phyloP scores from a whole-genome alignment of 1,140 invertebrate species.

The Brachionus rotundiformis region DNA sequence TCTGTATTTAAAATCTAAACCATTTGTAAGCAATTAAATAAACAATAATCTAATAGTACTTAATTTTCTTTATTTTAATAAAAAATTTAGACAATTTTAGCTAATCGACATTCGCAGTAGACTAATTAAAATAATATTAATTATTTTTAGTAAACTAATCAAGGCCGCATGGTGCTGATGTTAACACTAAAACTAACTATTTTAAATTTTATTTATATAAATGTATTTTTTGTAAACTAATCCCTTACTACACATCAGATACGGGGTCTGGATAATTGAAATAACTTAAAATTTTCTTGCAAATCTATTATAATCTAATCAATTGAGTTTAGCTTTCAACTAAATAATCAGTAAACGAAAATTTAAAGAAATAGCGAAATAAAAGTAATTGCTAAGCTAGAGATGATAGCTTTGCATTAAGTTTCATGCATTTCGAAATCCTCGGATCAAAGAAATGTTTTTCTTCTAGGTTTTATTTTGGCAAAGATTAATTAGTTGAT shows the following conservation, averaged over 20 bases:
- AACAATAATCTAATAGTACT: not conserved
- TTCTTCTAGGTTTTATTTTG: conserved; percentile 31
- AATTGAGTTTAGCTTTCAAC: conserved; percentile 9
- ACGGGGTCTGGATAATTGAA: conserved; percentile 36
- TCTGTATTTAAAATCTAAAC: not conserved
- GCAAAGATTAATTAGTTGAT: conserved; percentile 36
- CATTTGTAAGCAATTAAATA: not conserved
- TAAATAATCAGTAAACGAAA: conserved; percentile 42
- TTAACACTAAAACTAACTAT: not conserved
- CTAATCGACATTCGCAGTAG: not conserved
- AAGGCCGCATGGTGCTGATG: not conserved
- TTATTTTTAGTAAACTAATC: not conserved
- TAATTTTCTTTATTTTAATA: not conserved
- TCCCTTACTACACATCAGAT: not conserved
- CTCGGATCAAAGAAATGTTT: conserved; percentile 40
- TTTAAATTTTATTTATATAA: conserved; percentile 27
- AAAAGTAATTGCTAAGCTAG: not conserved
- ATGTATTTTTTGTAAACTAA: conserved; percentile 17
- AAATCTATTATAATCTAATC: conserved; percentile 44
- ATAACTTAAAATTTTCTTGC: conserved; percentile 27
- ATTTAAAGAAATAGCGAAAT: not conserved
- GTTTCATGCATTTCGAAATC: conserved; percentile 43
- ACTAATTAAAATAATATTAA: not conserved
- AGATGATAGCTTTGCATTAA: conserved; percentile 19
- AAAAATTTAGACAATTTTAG: not conserved